Evolutionary conservation across 2,797 vertebrate genomes (phyloP), one percentile per base, ranked within the genome.

Genomic region (Pelodytes ibericus): DNA sequence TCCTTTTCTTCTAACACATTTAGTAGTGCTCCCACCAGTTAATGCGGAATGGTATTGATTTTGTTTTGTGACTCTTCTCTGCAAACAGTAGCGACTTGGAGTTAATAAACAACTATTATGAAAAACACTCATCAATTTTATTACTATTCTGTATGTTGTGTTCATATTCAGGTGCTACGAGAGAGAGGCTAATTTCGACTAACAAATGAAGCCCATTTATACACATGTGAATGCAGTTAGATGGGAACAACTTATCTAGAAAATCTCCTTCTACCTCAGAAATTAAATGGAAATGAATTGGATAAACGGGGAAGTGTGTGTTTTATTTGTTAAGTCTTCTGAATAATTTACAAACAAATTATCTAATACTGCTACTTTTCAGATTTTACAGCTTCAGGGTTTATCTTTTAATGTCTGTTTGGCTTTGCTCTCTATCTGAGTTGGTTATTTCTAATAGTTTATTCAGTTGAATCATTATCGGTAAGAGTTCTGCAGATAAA

Each of bases 331-430:
- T 72, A 72, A 60, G 22, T 31, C 41, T 72, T 78, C 62, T 68
- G 76, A 78, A 78, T 78, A 78, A 78, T 60, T 72, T 78, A 78
- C 70, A 41, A 51, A 61, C 69, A 78, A 78, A 78, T 72, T 72
- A 78, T 78, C 76, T 72, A 78, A 72, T 78, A 53, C 57, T 9
- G 63, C 70, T 72, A 66, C 70, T 72, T 78, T 72, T 51, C 31
- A 63, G 27, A 72, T 72, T 36, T 68, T 72, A 68, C 41, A 44
- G 70, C 70, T 72, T 25, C 30, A 18, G 70, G 63, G 63, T 78
- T 67, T 78, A 78, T 78, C 76, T 72, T 72, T 78, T 78, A 72
- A 72, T 78, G 70, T 78, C 72, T 78, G 56, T 78, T 78, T 78
- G 76, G 56, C 41, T 72, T 72, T 78, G 56, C 76, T 53, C 70